A percentile compares a stretch with the other conserved stretches of the same genome.
Conservation (phyloP, 1,140 invertebrate species). For the Hermatobates lingyangjiaoensis region DNA sequence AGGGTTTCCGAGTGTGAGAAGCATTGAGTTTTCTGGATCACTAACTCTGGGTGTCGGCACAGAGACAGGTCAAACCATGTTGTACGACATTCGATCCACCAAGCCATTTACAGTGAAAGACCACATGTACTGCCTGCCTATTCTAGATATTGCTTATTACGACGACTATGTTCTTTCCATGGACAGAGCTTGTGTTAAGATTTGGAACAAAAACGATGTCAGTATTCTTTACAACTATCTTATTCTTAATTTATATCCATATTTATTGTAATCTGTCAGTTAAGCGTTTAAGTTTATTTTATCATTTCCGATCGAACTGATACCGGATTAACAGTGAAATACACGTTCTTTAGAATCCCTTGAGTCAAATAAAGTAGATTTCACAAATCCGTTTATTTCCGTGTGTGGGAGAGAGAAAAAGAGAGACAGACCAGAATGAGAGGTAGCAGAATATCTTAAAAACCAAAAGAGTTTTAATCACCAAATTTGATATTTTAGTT, state of each 20-base stretch:
- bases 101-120: conserved; percentile 83
- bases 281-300: too few species aligned
- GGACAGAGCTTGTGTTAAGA: conserved; percentile 79
- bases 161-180: conserved; percentile 76
- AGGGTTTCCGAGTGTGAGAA: conserved; percentile 54
- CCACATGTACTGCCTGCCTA: conserved; percentile 84
- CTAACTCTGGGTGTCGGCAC: conserved; percentile 82
- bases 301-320: too few species aligned
- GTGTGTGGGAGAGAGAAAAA: too few species aligned
- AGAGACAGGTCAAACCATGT: conserved; percentile 73
- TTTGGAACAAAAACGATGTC: conserved; percentile 84
- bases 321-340: too few species aligned
- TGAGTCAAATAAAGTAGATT: too few species aligned
- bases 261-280: background rate
- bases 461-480: too few species aligned
- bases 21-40: conserved; percentile 60
- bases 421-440: too few species aligned
- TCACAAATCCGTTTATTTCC: too few species aligned
- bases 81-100: conserved; percentile 86
- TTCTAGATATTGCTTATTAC: conserved; percentile 78
- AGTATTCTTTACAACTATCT: conserved; percentile 19
- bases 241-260: background rate
- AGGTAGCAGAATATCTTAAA: too few species aligned
- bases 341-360: too few species aligned
- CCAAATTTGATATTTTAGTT: too few species aligned